phyloP scores from a whole-genome alignment of 2,888 invertebrate genomes.

The Phalera bucephala region DNA sequence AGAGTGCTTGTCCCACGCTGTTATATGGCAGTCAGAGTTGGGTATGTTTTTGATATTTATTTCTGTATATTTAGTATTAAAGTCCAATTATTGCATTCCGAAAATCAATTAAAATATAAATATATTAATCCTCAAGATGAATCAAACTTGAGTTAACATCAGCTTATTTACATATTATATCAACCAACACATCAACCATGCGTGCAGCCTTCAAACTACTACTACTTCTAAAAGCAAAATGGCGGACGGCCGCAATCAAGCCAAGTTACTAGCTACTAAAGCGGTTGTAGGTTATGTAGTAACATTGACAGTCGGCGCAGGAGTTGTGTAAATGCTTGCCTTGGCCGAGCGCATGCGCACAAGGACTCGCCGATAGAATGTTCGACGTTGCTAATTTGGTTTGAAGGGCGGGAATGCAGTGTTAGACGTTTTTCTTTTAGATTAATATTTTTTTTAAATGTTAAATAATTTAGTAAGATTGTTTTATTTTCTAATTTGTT shows the following conservation, averaged over 20 bases:
- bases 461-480: too few relatives aligned
- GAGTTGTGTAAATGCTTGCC: slow-evolving; percentile 61
- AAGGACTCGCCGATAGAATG: slow-evolving; percentile 51
- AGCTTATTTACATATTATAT: background rate
- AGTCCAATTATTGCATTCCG: too few relatives aligned
- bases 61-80: too few relatives aligned
- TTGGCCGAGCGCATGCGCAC: slow-evolving; percentile 67
- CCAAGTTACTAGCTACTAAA: slow-evolving; percentile 21
- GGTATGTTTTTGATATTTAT: too few relatives aligned
- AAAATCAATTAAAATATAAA: too few relatives aligned
- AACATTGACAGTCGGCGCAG: slow-evolving; percentile 68
- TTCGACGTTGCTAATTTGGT: slow-evolving; percentile 25
- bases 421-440: too few relatives aligned
- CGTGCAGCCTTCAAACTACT: slow-evolving; percentile 44
- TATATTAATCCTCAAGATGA: too few relatives aligned
- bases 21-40: too few relatives aligned
- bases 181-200: slow-evolving; percentile 28
- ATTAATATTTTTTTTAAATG: too few relatives aligned
- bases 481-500: too few relatives aligned
- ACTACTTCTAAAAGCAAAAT: slow-evolving; percentile 53
- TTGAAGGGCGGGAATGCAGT: slow-evolving; percentile 57
- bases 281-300: slow-evolving; percentile 65
- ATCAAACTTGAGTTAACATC: background rate
- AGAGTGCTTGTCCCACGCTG: too few relatives aligned
- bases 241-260: slow-evolving; percentile 40